A percentile compares a stretch with the other conserved stretches of the same genome.
Conservation (phyloP, 1,140 invertebrate genomes). For the Formica exsecta region DNA sequence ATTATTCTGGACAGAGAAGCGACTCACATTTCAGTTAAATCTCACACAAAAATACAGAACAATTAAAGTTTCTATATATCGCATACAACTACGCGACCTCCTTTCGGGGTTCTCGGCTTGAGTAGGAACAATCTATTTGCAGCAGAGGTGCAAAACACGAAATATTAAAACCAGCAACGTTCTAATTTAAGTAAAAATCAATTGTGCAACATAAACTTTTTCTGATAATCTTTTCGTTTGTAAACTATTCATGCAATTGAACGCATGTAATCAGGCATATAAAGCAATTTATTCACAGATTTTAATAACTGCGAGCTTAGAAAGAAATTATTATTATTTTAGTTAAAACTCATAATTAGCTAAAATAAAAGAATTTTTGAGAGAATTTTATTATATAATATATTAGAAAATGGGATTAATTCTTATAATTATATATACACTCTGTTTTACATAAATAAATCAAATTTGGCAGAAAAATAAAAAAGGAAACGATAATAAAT, state of each 20-base stretch:
- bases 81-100: slow-evolving; percentile 7
- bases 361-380: background rate
- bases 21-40: background rate
- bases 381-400: background rate
- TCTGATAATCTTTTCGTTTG: background rate
- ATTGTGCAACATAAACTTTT: background rate
- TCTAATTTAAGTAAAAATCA: slow-evolving; percentile 4
- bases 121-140: slow-evolving; percentile 32
- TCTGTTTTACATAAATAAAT: background rate
- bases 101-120: slow-evolving; percentile 6
- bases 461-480: background rate
- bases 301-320: background rate
- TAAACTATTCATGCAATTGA: background rate
- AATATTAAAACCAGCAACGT: slow-evolving; percentile 11
- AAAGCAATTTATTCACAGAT: background rate
- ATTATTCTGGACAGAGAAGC: slow-evolving; percentile 10
- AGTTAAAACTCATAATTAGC: background rate
- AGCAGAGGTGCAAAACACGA: background rate
- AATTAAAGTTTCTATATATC: slow-evolving; percentile 18
- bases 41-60: slow-evolving; percentile 38
- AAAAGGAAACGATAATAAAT: background rate
- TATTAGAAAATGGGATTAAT: background rate
- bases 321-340: background rate
- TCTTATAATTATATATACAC: background rate
- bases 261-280: background rate